Conservation (phyloP, 2,797 vertebrate genomes). For the Brotula barbata region DNA sequence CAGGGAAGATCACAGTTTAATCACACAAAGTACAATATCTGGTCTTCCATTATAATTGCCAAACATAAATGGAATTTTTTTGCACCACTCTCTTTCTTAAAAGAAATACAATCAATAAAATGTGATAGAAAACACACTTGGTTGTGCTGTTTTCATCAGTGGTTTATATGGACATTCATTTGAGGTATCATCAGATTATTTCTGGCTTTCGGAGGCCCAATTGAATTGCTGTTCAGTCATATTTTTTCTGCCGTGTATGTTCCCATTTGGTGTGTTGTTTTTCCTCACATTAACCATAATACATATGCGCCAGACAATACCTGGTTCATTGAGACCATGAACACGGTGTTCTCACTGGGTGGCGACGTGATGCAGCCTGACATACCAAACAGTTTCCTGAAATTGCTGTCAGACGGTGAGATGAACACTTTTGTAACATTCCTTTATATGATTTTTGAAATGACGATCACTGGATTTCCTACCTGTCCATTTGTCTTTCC, state of each 20-base stretch:
- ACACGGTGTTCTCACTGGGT: conserved; percentile 89
- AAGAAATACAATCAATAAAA: no score
- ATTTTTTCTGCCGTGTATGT: background rate
- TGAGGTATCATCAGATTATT: no score
- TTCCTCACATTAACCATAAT: conserved; percentile 82
- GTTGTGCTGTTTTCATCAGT: no score
- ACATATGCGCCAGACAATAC: conserved; percentile 93
- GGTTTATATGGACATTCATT: no score
- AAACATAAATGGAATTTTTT: no score
- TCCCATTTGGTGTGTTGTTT: background rate
- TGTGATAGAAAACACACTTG: no score
- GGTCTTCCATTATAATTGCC: no score
- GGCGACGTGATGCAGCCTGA: conserved; percentile 91
- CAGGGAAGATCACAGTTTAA: no score
- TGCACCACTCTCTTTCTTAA: no score
- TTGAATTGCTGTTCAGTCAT: background rate
- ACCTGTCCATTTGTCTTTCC: conserved; percentile 5
- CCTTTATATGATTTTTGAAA: background rate
- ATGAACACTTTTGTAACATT: background rate
- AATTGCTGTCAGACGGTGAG: conserved; percentile 90
- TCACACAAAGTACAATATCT: no score
- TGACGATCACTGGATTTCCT: background rate
- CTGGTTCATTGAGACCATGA: conserved; percentile 99
- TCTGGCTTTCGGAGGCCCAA: background rate
- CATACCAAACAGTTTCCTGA: conserved; percentile 91